Evolutionary conservation across 2,113 vertebrate species (phyloP).

Genomic region (Pollimyrus isidori): DNA sequence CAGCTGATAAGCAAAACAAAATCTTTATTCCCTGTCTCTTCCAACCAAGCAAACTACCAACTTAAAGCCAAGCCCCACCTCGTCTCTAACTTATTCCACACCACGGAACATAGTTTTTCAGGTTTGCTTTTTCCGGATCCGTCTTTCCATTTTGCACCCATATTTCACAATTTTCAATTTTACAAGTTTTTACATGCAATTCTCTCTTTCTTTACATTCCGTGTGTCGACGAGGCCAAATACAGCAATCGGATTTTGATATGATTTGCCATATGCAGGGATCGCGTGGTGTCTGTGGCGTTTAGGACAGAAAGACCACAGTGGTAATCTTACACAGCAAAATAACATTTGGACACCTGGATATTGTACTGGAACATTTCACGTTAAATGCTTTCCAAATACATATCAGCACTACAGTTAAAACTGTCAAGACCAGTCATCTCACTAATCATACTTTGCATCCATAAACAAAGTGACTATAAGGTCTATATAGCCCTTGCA

Average conservation of each 20-base stretch:
- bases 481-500: neutral
- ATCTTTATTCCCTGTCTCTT: neutral
- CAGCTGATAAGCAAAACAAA: neutral
- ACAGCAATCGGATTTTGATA: neutral
- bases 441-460: neutral
- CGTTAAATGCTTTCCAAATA: neutral
- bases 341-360: neutral
- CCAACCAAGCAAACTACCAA: neutral
- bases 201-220: neutral
- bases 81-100: neutral
- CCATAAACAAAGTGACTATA: neutral
- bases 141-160: neutral
- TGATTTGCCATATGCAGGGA: neutral
- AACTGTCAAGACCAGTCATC: neutral
- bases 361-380: neutral
- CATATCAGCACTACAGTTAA: neutral
- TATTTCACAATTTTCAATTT: neutral
- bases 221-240: neutral
- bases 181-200: neutral
- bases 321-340: neutral
- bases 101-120: neutral
- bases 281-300: neutral
- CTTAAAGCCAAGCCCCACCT: neutral
- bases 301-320: neutral
- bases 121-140: neutral